Conservation (phyloP, 2,888 invertebrate species). For the Ophioninae sp. region DNA sequence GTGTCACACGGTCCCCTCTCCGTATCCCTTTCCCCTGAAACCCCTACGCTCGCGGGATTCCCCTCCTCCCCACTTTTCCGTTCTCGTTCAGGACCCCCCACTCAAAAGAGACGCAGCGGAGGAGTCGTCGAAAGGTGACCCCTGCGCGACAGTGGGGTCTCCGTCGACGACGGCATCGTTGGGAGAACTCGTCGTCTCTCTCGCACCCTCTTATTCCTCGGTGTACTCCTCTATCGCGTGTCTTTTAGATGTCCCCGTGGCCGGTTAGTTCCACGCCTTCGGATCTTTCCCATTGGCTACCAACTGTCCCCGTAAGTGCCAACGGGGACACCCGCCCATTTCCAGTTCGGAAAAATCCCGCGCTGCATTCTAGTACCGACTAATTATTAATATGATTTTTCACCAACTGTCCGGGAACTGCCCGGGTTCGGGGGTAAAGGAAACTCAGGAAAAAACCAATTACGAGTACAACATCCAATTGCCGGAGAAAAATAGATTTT, state of each 20-base stretch:
- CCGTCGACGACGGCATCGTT: slow-evolving; percentile 63
- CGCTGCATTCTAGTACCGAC: slow-evolving; percentile 14
- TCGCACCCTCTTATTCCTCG: slow-evolving; percentile 8
- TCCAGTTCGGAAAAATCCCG: slow-evolving; percentile 55
- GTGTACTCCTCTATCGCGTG: slow-evolving; percentile 45
- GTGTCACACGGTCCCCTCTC: slow-evolving; percentile 70
- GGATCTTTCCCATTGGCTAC: slow-evolving; percentile 62
- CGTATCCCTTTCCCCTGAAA: slow-evolving; percentile 70
- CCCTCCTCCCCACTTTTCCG: slow-evolving; percentile 65
- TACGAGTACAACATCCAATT: slow-evolving; percentile 28
- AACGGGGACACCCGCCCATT: slow-evolving; percentile 66
- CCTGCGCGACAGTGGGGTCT: slow-evolving; percentile 68
- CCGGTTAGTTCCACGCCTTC: slow-evolving; percentile 65
- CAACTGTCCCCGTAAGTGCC: slow-evolving; percentile 63
- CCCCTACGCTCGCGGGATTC: slow-evolving; percentile 67
- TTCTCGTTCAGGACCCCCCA: slow-evolving; percentile 49
- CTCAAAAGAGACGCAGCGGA: slow-evolving; percentile 38
- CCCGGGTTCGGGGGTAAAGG: neutral
- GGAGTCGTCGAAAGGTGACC: slow-evolving; percentile 62
- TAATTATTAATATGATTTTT: slow-evolving; percentile 53
- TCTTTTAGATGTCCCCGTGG: slow-evolving; percentile 60
- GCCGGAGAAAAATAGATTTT: slow-evolving; percentile 32
- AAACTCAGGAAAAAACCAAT: slow-evolving; percentile 15
- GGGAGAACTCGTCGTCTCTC: slow-evolving; percentile 53
- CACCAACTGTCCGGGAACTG: slow-evolving; percentile 2